phyloP scores from a whole-genome alignment of 2,797 vertebrate genomes.

The Poecilia gillii region DNA sequence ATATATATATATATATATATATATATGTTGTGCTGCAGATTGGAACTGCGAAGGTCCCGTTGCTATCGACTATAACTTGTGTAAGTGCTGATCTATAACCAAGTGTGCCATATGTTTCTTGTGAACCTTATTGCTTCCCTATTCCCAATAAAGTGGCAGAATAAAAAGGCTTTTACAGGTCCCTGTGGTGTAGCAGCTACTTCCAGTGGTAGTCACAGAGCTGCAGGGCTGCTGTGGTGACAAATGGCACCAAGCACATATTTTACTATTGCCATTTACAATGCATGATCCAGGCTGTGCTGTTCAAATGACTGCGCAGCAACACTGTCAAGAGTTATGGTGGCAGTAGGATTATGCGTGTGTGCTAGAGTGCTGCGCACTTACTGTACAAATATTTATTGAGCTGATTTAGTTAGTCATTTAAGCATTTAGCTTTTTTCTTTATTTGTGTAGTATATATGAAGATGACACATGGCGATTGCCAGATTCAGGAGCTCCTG shows the following conservation, averaged over 20 bases:
- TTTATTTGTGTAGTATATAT: background rate
- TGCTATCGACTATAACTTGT: conserved; percentile 50
- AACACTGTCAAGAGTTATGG: conserved; percentile 62
- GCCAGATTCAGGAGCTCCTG: no score
- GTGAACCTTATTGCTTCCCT: conserved; percentile 79
- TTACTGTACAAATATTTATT: conserved; percentile 3
- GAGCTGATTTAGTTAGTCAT: conserved; percentile 15
- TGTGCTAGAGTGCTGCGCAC: conserved; percentile 15
- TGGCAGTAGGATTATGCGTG: conserved; percentile 14
- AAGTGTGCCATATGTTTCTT: conserved; percentile 71
- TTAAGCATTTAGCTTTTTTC: conserved; percentile 1
- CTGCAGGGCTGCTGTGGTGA: conserved; percentile 72
- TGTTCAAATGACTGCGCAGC: conserved; percentile 70
- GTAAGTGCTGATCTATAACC: conserved; percentile 74
- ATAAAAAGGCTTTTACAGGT: conserved; percentile 81
- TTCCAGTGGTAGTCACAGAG: conserved; percentile 70
- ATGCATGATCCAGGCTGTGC: conserved; percentile 70
- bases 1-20: conserved; percentile 18
- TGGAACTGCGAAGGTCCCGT: conserved; percentile 44
- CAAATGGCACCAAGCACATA: conserved; percentile 73
- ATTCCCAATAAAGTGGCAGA: conserved; percentile 80
- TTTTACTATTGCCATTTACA: conserved; percentile 79
- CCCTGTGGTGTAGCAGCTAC: conserved; percentile 74
- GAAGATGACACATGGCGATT: background rate
- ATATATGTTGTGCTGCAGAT: conserved; percentile 14